Base-by-base conservation (phyloP, 2,113 vertebrate species). In the Pantherophis guttatus region DNA sequence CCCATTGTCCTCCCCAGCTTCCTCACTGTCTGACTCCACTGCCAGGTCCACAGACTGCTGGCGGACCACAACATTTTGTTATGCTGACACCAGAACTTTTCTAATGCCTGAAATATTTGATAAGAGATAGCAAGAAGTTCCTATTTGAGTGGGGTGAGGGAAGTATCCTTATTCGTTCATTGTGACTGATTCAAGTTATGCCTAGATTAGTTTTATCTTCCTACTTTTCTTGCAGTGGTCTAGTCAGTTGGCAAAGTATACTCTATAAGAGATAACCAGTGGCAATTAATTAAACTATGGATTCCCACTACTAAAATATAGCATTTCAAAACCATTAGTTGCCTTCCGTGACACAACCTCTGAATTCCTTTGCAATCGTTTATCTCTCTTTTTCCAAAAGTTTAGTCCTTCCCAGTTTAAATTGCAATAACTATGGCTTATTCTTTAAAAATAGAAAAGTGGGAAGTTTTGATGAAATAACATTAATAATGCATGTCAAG, bases 401-500 rank as follows among this genome's bases (percentile, higher is more conserved):
- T 92, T 94, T 3, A 13, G 55, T 94, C 88, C 8, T 88, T 89
- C 3, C 3, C 24, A 93, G 62, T 96, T 95, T 93, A 95, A 93
- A 26, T 93, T 93, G 57, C 9, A 94, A 87, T 94, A 96, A 92
- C 55, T 50, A 39, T 10, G 94, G 81, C 94, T 95, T 95, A 89
- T 62, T 93, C 26, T 95, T 94, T 92, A 70, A 94, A 94, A 93
- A 93, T 87, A 91, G 7, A 96, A 90, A 96, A 55, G 87, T 96
- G 88, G 95, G 94, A 96, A 91, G 0, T 29, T 93, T 62, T 94
- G 75, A 53, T 95, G 89, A 94, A 53, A 11, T 29, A 65, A 0
- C 5, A 95, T 95, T 95, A 96, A 95, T 96, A 95, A 95, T 91
- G 91, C n/a, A 96, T 75, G 10, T 6, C 29, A 53, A 29, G 13